Base-by-base conservation (phyloP, 2,797 vertebrate species). In the Alectoris magna region DNA sequence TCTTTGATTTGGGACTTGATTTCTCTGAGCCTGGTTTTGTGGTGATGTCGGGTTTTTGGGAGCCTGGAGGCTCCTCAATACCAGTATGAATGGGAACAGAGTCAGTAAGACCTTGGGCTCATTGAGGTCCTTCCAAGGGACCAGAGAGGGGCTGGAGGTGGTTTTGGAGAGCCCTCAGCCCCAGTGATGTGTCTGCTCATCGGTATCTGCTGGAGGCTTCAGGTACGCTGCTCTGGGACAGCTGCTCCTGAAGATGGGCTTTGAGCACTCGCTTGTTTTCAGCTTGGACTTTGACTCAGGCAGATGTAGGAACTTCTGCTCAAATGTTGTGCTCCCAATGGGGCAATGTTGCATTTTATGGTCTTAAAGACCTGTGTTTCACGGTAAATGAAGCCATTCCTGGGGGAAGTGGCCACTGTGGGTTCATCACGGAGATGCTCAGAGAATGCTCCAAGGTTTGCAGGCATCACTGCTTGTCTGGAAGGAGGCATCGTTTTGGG, bases 61-160 rank as follows among this genome's bases (percentile, higher is more conserved):
- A 36, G 29, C 27, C 2, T 3, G 48, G 38, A 74, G 11, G 34
- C 9, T 87, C 17, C 39, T 22, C 70, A 3, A 26, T 46, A 49
- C n/a, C 0, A 7, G 11, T 18, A 41, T 4, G 10, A 62, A 46
- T 0, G 2, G 19, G n/a, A 84, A 21, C 26, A 17, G 72, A 38
- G n/a, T 1, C 0, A 0, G 63, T 88, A 44, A 58, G 90, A 60
- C 1, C 2, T 3, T 34, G 36, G 34, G 31, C 6, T 81, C 31
- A 14, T 7, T 0, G 0, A 13, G 3, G 14, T 4, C 7, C 5
- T 8, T 2, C 14, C 38, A 16, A 44, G 3, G 58, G 36, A 29
- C 1, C 0, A 0, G 15, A 69, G 46, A 0, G 0, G 66, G n/a
- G 17, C 2, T 21, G 3, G 48, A 63, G 60, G 21, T 31, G 59